A percentile compares a stretch with the other conserved stretches of the same genome.
Evolutionary conservation across 1,140 invertebrate species (phyloP).

Genomic region (Anastrepha obliqua): DNA sequence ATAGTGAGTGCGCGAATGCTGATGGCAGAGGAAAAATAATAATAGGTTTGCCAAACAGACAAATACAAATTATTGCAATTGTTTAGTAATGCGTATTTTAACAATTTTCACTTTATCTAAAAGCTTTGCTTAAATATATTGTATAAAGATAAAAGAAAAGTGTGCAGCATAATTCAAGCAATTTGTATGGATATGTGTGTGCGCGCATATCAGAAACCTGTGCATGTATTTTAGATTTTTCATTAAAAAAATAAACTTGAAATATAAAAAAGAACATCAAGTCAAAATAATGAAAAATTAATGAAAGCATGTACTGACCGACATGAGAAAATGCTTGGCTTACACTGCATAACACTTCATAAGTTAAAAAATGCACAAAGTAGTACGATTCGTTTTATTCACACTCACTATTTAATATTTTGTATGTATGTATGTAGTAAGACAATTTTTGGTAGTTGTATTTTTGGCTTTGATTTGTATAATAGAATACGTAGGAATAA

Average conservation of each 20-base stretch:
- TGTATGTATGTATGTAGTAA: neutral
- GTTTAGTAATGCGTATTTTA: constrained; percentile 27
- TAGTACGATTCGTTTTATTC: constrained; percentile 15
- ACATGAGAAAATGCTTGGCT: constrained; percentile 24
- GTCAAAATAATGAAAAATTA: neutral
- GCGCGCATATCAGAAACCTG: neutral
- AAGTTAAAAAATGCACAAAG: neutral
- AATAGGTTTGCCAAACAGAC: constrained; percentile 72
- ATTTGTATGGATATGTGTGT: neutral
- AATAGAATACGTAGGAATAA: neutral
- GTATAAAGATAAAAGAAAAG: neutral
- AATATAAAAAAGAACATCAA: neutral
- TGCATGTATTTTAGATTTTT: neutral
- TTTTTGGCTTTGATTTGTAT: neutral
- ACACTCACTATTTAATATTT: constrained; percentile 1
- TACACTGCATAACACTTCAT: constrained; percentile 10
- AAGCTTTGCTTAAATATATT: constrained; percentile 40
- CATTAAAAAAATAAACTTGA: neutral
- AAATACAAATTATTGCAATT: constrained; percentile 55
- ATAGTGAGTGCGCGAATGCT: constrained; percentile 63
- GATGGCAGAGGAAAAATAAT: constrained; percentile 72
- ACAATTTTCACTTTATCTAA: constrained; percentile 20
- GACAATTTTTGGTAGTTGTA: neutral
- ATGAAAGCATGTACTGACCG: neutral
- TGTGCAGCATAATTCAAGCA: constrained; percentile 41